A percentile compares a stretch with the other conserved stretches of the same genome.
These are phyloP conservation scores for Serinus canaria DNA, from an alignment of 2,113 vertebrate species.

Conservation along the genomic window DNA sequence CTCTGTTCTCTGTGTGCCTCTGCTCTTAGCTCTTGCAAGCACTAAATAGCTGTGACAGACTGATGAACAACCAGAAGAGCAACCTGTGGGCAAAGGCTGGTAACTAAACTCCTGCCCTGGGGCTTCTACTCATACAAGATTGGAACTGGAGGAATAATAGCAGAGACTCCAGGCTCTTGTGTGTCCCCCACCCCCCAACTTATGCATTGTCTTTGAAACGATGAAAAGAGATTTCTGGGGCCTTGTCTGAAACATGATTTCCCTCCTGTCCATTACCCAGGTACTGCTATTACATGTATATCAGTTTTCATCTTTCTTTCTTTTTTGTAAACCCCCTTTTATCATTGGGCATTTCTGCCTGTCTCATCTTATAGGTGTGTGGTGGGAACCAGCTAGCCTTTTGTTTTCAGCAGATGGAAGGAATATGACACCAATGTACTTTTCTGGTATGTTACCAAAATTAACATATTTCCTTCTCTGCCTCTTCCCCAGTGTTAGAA, in stretches of 20 bases:
- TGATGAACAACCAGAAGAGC: background rate
- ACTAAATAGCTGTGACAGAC: background rate
- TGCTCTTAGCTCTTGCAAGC: background rate
- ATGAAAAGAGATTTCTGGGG: background rate
- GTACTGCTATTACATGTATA: background rate
- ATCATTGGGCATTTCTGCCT: background rate
- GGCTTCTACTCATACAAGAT: background rate
- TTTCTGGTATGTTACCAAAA: background rate
- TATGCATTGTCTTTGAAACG: background rate
- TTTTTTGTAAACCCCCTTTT: slow-evolving; percentile 2
- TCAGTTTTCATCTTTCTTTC: slow-evolving; percentile 13
- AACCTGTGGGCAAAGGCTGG: background rate
- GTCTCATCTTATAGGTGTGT: slow-evolving; percentile 10
- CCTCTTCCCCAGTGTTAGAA: background rate
- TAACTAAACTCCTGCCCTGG: background rate
- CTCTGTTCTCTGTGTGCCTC: background rate
- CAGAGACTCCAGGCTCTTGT: background rate
- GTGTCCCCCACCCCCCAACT: background rate
- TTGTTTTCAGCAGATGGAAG: slow-evolving; percentile 7
- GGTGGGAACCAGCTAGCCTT: slow-evolving; percentile 17
- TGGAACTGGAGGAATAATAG: background rate
- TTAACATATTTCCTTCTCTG: background rate
- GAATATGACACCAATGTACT: slow-evolving; percentile 18
- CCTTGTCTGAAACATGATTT: background rate
- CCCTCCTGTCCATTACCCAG: background rate